These are phyloP conservation scores for Stichopus chloronotus DNA, from an alignment of 35 echinoderm and acorn worm species.

Conservation along the genomic window DNA sequence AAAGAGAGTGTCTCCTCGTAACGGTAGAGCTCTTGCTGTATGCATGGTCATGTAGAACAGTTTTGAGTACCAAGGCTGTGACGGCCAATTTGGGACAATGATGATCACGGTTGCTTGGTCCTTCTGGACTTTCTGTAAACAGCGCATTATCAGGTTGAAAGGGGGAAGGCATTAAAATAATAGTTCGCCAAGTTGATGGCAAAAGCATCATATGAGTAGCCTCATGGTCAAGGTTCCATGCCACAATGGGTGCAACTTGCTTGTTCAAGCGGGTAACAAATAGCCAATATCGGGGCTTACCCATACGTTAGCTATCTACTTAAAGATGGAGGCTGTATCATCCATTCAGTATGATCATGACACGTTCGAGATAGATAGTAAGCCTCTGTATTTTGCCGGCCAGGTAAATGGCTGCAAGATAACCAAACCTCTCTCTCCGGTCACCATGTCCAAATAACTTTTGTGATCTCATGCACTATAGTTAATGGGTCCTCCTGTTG, in stretches of 20 bases:
- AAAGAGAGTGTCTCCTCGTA: no score
- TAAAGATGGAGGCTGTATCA: not conserved
- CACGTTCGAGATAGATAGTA: not conserved
- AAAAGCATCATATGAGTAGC: slow-evolving; percentile 36
- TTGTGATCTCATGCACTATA: not conserved
- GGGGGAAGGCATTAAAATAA: slow-evolving; percentile 40
- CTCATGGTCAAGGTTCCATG: slow-evolving; percentile 48
- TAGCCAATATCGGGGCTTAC: slow-evolving; percentile 61
- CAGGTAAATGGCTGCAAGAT: not conserved
- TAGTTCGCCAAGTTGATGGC: not conserved
- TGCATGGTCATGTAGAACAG: no score
- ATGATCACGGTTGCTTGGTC: slow-evolving; percentile 38
- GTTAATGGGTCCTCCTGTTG: slow-evolving; percentile 11
- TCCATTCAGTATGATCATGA: slow-evolving; percentile 35
- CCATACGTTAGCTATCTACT: not conserved
- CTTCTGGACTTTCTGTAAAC: slow-evolving; percentile 39
- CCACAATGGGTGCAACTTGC: slow-evolving; percentile 44
- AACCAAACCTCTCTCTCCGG: no score
- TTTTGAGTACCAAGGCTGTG: slow-evolving; percentile 64
- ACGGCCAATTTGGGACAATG: slow-evolving; percentile 59
- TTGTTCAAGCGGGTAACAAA: slow-evolving; percentile 72
- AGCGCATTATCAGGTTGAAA: slow-evolving; percentile 29
- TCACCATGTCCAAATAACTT: no score
- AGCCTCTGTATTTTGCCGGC: not conserved
- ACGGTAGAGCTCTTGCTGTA: no score